Evolutionary conservation across 2,797 vertebrate genomes (phyloP).

Genomic region (Oreortyx pictus): DNA sequence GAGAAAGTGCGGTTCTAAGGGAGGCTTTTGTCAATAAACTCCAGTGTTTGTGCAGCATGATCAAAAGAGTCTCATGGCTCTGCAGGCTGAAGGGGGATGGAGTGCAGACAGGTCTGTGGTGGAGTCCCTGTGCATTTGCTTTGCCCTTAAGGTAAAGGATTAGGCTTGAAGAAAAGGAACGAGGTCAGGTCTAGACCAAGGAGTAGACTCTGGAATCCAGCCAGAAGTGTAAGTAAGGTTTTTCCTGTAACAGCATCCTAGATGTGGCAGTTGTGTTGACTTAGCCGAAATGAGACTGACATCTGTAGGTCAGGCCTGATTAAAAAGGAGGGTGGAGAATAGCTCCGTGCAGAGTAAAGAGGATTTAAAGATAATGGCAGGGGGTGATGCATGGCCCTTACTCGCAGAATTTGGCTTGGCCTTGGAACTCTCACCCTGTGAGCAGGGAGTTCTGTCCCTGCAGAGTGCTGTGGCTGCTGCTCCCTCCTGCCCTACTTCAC

Average conservation of each 20-base stretch:
- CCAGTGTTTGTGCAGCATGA: background rate
- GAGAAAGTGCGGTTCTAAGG: background rate
- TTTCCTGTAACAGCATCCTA: conserved; percentile 63
- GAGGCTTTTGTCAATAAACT: background rate
- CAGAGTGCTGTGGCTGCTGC: background rate
- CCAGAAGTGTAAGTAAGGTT: conserved; percentile 55
- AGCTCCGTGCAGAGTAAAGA: conserved; percentile 37
- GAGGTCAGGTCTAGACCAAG: conserved; percentile 55
- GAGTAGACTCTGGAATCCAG: conserved; percentile 40
- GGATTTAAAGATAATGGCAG: conserved; percentile 16
- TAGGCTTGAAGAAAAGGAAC: conserved; percentile 59
- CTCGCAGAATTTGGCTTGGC: conserved; percentile 38
- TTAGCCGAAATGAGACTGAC: conserved; percentile 64
- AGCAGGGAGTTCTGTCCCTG: background rate
- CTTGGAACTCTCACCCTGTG: background rate
- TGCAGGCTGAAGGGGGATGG: background rate
- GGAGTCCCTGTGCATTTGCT: conserved; percentile 4
- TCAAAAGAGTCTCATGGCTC: conserved; percentile 32
- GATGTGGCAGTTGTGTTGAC: conserved; percentile 63
- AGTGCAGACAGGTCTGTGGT: background rate
- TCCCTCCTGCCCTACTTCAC: background rate
- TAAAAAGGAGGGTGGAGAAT: conserved; percentile 59
- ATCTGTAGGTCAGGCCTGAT: conserved; percentile 64
- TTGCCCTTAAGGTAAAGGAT: conserved; percentile 59
- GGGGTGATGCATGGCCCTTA: background rate